Evolutionary conservation across 2,888 invertebrate genomes (phyloP).

Genomic region (Ennomos quercinarius): DNA sequence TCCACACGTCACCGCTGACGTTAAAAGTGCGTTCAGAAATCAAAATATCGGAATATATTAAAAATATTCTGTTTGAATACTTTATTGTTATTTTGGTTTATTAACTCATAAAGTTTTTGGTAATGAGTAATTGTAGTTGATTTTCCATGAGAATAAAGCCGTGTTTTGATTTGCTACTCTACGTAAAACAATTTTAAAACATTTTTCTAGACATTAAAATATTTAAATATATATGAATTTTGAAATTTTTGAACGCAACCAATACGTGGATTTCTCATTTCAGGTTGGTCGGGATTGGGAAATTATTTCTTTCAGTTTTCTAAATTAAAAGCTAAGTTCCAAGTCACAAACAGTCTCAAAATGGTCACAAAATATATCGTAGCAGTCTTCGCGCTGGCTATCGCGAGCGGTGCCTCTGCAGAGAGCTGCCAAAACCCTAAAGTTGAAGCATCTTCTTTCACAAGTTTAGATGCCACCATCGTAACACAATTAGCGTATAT

Average conservation of each 20-base stretch:
- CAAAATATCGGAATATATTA: not conserved
- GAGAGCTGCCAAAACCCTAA: constrained; percentile 85
- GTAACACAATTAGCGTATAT: constrained; percentile 96
- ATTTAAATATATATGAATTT: too few relatives aligned
- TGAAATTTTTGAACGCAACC: constrained; percentile 22
- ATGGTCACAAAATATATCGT: constrained; percentile 76
- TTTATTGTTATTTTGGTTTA: too few relatives aligned
- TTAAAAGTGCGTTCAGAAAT: constrained; percentile 58
- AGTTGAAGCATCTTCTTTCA: constrained; percentile 92
- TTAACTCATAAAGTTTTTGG: too few relatives aligned
- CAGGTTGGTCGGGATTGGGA: not conserved
- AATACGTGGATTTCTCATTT: constrained; percentile 37
- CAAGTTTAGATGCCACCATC: constrained; percentile 96
- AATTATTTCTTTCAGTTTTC: constrained; percentile 33
- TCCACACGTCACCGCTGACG: constrained; percentile 73
- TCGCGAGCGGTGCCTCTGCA: constrained; percentile 56
- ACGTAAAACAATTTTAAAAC: too few relatives aligned
- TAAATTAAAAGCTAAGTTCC: constrained; percentile 48
- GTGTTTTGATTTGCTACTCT: not conserved
- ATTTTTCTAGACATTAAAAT: too few relatives aligned
- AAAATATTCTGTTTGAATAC: not conserved
- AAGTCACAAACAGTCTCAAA: constrained; percentile 59
- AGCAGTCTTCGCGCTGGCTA: constrained; percentile 59
- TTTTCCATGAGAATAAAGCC: not conserved
- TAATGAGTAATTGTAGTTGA: too few relatives aligned